Conservation (phyloP, 53 echinoderm and acorn worm genomes). For the Holothuria scabra region DNA sequence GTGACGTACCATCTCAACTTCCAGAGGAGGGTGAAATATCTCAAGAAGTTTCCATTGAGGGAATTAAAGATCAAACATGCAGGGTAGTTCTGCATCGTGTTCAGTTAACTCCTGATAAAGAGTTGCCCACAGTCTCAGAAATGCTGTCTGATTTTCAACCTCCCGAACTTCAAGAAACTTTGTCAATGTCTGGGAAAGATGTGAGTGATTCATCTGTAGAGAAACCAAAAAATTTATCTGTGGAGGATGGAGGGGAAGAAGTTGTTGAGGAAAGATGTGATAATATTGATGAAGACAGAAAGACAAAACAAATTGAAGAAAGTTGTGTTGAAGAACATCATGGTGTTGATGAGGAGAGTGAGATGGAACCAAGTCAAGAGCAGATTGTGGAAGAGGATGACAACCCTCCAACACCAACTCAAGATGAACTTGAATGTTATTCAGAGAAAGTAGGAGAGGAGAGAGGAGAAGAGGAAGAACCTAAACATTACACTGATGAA, state of each 20-base stretch:
- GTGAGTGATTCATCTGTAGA: neutral
- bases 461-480: slow-evolving; percentile 3
- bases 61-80: slow-evolving; percentile 5
- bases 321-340: neutral
- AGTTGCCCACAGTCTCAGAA: neutral
- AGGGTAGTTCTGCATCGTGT: slow-evolving; percentile 24
- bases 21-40: neutral
- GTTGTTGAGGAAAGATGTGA: neutral
- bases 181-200: too few species aligned
- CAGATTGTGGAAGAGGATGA: slow-evolving; percentile 28
- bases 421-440: slow-evolving; percentile 71
- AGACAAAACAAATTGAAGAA: neutral
- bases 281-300: neutral
- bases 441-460: slow-evolving; percentile 27
- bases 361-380: neutral
- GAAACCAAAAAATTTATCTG: neutral
- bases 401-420: slow-evolving; percentile 83
- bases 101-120: neutral
- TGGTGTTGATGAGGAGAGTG: neutral
- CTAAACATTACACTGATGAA: neutral
- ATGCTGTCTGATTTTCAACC: too few species aligned
- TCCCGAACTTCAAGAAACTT: too few species aligned
- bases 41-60: neutral
- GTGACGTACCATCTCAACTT: neutral
- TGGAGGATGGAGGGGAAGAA: neutral